Evolutionary conservation across 2,113 vertebrate species (phyloP).

Genomic region (Nesoenas mayeri): DNA sequence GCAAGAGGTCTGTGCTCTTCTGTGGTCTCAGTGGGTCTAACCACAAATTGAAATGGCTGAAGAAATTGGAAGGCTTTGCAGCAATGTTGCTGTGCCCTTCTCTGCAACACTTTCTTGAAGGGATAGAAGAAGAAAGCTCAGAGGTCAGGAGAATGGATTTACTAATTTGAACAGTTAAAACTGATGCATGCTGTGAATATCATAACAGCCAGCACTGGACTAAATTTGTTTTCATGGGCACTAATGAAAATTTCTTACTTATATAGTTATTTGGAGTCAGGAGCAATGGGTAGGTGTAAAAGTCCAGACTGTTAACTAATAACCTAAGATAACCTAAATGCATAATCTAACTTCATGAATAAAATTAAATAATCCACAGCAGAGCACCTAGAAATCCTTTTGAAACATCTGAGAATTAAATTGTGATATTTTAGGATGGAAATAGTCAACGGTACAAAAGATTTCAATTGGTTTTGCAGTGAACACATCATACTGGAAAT

Average conservation of each 20-base stretch:
- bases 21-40: not conserved
- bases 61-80: not conserved
- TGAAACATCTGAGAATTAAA: not conserved
- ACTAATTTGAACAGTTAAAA: not conserved
- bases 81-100: not conserved
- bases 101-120: not conserved
- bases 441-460: not conserved
- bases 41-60: not conserved
- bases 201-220: not conserved
- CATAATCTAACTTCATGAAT: not conserved
- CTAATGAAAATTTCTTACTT: not conserved
- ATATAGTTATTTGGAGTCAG: not conserved
- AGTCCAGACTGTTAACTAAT: not conserved
- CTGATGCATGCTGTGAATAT: not conserved
- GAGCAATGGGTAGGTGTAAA: not conserved
- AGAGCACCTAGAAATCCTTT: not conserved
- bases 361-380: not conserved
- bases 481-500: not conserved
- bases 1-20: not conserved
- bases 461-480: not conserved
- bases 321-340: not conserved
- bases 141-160: not conserved
- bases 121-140: not conserved
- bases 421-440: not conserved
- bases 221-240: not conserved